A percentile compares a stretch with the other conserved stretches of the same genome.
These are phyloP conservation scores for Synanthedon andrenaeformis DNA, from an alignment of 2,888 invertebrate genomes.

Conservation along the genomic window DNA sequence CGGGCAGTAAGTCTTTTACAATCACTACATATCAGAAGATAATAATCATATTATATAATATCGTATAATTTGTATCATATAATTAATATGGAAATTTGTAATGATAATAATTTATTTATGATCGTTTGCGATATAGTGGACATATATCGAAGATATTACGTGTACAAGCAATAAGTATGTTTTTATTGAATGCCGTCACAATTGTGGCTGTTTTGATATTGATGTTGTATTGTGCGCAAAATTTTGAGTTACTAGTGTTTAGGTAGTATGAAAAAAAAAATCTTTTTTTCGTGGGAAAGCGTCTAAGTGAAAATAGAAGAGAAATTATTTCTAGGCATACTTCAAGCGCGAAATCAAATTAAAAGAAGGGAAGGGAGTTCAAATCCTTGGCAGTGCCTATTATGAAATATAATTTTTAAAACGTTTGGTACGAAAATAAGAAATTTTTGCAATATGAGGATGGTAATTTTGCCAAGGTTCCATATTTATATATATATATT, in stretches of 20 bases:
- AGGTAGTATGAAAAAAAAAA: background rate
- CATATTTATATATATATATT: too few species aligned
- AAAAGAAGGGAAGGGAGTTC: too few species aligned
- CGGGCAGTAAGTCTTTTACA: background rate
- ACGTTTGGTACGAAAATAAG: too few species aligned
- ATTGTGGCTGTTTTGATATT: slow-evolving; percentile 43
- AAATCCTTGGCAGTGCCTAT: too few species aligned
- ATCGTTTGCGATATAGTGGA: slow-evolving; percentile 61
- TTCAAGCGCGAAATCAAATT: too few species aligned
- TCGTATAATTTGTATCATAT: slow-evolving; percentile 9
- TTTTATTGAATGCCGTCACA: slow-evolving; percentile 58
- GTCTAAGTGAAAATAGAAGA: too few species aligned
- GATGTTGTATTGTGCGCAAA: slow-evolving; percentile 64
- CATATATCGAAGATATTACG: slow-evolving; percentile 49
- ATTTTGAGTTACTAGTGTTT: slow-evolving; percentile 47
- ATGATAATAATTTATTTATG: slow-evolving; percentile 37
- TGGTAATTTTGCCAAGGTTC: too few species aligned
- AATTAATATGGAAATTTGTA: slow-evolving; percentile 13
- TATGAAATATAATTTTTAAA: too few species aligned
- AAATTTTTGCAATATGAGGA: too few species aligned
- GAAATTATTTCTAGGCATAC: too few species aligned
- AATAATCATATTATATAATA: slow-evolving; percentile 15
- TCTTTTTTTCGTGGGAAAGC: too few species aligned
- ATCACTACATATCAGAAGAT: slow-evolving; percentile 21
- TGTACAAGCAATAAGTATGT: slow-evolving; percentile 68